Conservation (phyloP, 2,888 invertebrate genomes). For the Drosophila macrospina region DNA sequence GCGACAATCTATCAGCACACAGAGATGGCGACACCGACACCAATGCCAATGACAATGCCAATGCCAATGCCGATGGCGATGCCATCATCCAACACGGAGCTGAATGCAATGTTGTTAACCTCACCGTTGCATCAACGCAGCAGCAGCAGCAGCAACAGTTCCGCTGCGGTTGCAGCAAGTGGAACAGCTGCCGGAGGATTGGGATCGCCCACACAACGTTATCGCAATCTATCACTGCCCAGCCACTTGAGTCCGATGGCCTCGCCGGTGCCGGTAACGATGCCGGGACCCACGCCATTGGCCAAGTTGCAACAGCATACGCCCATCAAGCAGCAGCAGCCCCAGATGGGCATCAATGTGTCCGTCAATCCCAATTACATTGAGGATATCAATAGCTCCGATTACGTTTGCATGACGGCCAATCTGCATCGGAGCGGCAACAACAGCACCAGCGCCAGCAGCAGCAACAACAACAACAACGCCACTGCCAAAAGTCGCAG, state of each 20-base stretch:
- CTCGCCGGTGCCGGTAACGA: slow-evolving; percentile 34
- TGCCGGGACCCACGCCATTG: slow-evolving; percentile 41
- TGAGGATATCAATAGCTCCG: slow-evolving; percentile 91
- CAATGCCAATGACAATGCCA: slow-evolving; percentile 35
- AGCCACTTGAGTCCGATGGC: slow-evolving; percentile 74
- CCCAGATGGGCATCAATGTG: slow-evolving; percentile 79
- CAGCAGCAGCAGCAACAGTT: slow-evolving; percentile 82
- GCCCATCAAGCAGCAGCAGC: slow-evolving; percentile 75
- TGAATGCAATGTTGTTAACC: slow-evolving; percentile 70
- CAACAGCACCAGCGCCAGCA: slow-evolving; percentile 13
- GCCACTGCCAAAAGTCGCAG: slow-evolving; percentile 46
- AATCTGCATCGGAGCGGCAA: slow-evolving; percentile 85
- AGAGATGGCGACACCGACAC: slow-evolving; percentile 73
- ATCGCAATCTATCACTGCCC: slow-evolving; percentile 84
- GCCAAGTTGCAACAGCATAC: slow-evolving; percentile 81
- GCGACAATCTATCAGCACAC: slow-evolving; percentile 83
- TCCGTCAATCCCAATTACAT: slow-evolving; percentile 86
- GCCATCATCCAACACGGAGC: slow-evolving; percentile 50
- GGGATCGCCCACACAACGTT: slow-evolving; percentile 79
- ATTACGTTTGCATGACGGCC: slow-evolving; percentile 95
- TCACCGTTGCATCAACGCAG: slow-evolving; percentile 84
- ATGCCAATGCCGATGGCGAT: background rate
- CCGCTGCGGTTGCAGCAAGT: slow-evolving; percentile 29
- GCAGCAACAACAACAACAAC: slow-evolving; percentile 13
- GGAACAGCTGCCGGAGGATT: slow-evolving; percentile 19